Conservation (phyloP, 2,113 vertebrate genomes). For the Beaufortia kweichowensis region DNA sequence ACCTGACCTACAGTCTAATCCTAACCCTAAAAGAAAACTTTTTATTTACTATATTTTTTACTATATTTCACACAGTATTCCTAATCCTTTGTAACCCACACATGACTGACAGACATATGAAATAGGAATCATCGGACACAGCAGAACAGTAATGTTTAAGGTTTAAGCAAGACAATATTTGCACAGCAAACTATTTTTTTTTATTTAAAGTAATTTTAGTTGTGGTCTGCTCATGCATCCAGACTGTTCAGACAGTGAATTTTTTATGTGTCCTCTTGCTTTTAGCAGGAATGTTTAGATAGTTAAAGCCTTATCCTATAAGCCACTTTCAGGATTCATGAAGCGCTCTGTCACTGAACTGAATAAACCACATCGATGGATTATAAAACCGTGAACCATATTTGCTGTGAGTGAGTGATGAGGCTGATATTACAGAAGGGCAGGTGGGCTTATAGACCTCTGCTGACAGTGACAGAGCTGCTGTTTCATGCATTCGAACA, state of each 20-base stretch:
- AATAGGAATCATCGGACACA: neutral
- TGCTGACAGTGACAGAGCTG: conserved; percentile 25
- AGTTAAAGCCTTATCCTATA: neutral
- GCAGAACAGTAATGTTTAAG: neutral
- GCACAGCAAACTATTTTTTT: too few relatives aligned
- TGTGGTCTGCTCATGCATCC: too few relatives aligned
- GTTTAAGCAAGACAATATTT: too few relatives aligned
- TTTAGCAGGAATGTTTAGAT: neutral
- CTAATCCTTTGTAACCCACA: neutral
- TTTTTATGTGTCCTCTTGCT: too few relatives aligned
- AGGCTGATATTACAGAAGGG: neutral
- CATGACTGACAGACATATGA: neutral
- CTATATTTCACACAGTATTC: too few relatives aligned
- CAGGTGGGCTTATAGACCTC: neutral
- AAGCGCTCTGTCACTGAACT: neutral
- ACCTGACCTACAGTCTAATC: too few relatives aligned
- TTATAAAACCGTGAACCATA: conserved; percentile 14
- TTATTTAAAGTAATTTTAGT: too few relatives aligned
- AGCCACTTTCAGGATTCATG: neutral
- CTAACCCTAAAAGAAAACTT: too few relatives aligned
- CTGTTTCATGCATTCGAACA: neutral
- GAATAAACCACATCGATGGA: neutral
- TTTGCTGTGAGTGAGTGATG: neutral
- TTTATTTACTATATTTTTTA: too few relatives aligned
- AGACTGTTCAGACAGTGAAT: too few relatives aligned